Conservation (phyloP, 2,888 invertebrate species). For the Pandemis cinnamomeana region DNA sequence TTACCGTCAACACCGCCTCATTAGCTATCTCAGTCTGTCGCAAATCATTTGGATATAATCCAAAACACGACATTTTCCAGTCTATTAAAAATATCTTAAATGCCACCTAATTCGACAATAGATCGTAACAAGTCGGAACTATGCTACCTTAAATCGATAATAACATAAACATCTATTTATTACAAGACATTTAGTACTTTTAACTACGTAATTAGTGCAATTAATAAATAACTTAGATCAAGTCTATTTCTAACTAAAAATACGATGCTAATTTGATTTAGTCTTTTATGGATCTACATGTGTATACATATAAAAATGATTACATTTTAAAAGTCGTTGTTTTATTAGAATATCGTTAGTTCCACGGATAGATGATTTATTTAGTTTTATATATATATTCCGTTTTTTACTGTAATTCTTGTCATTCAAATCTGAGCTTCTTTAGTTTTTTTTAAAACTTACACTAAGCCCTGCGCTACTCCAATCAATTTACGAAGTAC, state of each 20-base stretch:
- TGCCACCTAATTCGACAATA: not conserved
- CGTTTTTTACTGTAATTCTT: too few species aligned
- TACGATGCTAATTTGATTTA: not conserved
- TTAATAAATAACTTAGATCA: not conserved
- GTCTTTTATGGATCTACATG: not conserved
- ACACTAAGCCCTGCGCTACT: too few species aligned
- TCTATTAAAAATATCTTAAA: not conserved
- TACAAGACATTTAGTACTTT: not conserved
- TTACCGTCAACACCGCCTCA: too few species aligned
- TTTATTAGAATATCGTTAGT: not conserved
- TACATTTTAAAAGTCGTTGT: not conserved
- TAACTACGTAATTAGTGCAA: not conserved
- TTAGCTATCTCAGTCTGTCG: not conserved
- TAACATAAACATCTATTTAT: not conserved
- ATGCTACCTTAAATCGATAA: not conserved
- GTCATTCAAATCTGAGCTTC: too few species aligned
- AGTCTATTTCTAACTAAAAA: not conserved
- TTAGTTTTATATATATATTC: too few species aligned
- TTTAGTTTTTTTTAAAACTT: too few species aligned
- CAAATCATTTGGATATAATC: too few species aligned
- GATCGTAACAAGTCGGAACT: not conserved
- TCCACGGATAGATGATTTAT: not conserved
- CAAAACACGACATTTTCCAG: too few species aligned
- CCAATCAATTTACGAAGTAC: too few species aligned
- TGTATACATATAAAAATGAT: not conserved